Base-by-base conservation (phyloP, 2,113 vertebrate genomes). In the Oncorhynchus kisutch region DNA sequence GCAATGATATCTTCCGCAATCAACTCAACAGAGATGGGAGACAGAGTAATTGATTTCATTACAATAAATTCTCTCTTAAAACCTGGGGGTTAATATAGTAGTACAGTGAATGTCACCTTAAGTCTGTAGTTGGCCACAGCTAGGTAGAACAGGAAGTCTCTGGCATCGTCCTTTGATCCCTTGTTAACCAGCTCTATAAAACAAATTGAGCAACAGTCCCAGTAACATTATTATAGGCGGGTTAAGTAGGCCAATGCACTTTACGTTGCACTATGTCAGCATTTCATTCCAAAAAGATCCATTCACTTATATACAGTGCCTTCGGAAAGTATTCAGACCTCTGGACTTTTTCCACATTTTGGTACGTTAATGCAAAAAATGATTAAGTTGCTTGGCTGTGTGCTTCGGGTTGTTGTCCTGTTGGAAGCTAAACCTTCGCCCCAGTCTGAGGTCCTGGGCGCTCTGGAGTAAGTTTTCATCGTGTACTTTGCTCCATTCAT, bases 71-170 rank as follows among this genome's bases (percentile, higher is more conserved):
- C 0, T 9, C 39, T 45, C 39, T 45, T 62, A 8, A 62, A 62
- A 16, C 6, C n/a, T 24, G 59, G 13, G 70, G 34, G 25, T 4
- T 14, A 70, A 49, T 4, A 54, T 54, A 54, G 14, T 45, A 45
- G 39, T 45, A 45, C 9, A 45, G 51, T 8, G 62, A 57, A 39
- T 18, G 31, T 88, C 31, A 96, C 96, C 93, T 97, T 97, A 51
- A 97, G 93, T 84, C 95, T 93, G 90, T 97, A 96, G 89, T 96
- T 94, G 70, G 94, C 96, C 85, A 96, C 95, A 0, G 93, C 90
- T 69, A 97, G 88, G 87, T 96, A 97, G 86, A 97, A 97, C 70
- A 97, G 77, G 22, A 94, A 97, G 82, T 97, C 96, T 48, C 96
- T 88, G 60, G 95, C 94, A 27, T 97, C 96, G 0, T 97, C 96